Percentiles rank a stretch among this genome's conserved stretches.
Conservation (phyloP, 37 sponge, comb jelly and placozoan species). For the Geodia barretti region DNA sequence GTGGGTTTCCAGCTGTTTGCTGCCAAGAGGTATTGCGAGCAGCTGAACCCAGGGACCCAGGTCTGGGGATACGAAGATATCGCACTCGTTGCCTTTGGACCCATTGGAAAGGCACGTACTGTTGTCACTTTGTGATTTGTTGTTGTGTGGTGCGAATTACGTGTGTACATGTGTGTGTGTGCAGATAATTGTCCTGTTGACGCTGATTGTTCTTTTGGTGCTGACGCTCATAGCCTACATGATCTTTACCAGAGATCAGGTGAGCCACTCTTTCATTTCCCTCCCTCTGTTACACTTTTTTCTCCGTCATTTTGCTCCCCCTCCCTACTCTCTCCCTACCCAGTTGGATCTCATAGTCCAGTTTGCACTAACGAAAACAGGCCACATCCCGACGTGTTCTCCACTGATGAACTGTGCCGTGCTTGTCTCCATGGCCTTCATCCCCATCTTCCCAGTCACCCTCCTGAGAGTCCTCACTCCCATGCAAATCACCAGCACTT, state of each 20-base stretch:
- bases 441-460: slow-evolving; percentile 78
- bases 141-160: background rate
- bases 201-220: slow-evolving; percentile 58
- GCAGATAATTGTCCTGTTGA: slow-evolving; percentile 49
- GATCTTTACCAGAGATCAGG: slow-evolving; percentile 88
- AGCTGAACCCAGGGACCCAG: slow-evolving; percentile 27
- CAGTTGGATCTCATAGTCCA: slow-evolving; percentile 46
- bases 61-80: slow-evolving; percentile 60
- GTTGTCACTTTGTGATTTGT: slow-evolving; percentile 1
- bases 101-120: slow-evolving; percentile 43
- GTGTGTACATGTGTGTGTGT: background rate
- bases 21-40: slow-evolving; percentile 28
- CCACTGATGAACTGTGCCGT: slow-evolving; percentile 55
- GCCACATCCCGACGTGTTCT: slow-evolving; percentile 23
- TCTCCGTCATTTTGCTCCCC: background rate
- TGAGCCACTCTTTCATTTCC: slow-evolving; percentile 7
- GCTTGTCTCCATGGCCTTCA: slow-evolving; percentile 60
- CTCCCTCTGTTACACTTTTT: too few relatives aligned
- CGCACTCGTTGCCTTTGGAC: slow-evolving; percentile 58
- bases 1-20: slow-evolving; percentile 46
- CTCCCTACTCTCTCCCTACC: background rate
- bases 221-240: slow-evolving; percentile 80
- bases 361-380: slow-evolving; percentile 19
- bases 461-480: slow-evolving; percentile 65
- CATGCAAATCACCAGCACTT: slow-evolving; percentile 61